Conservation (phyloP, 1,140 invertebrate genomes). For the Aphis craccivora region DNA sequence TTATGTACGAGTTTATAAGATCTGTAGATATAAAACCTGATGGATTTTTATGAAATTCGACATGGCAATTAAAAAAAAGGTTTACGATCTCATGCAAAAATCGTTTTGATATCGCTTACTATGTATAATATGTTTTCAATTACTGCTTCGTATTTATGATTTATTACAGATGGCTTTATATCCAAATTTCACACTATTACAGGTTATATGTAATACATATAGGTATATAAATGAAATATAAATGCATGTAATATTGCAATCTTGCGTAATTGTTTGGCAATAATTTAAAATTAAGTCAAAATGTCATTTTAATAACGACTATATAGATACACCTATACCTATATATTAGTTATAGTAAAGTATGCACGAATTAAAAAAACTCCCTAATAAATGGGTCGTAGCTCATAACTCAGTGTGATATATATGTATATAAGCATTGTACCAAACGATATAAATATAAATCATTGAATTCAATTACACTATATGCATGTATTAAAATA, state of each 20-base stretch:
- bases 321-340: neutral
- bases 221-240: neutral
- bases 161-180: neutral
- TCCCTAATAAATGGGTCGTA: neutral
- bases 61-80: slow-evolving; percentile 22
- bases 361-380: neutral
- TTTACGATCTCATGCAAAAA: slow-evolving; percentile 19
- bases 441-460: neutral
- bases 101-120: neutral
- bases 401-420: neutral
- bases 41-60: slow-evolving; percentile 12
- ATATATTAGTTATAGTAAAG: neutral
- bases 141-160: neutral
- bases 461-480: neutral
- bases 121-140: neutral
- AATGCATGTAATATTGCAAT: no score
- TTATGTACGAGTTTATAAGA: neutral
- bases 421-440: no score
- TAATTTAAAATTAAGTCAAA: slow-evolving; percentile 13
- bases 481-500: neutral
- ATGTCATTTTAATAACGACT: neutral
- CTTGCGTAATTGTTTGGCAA: neutral
- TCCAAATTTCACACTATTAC: neutral
- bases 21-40: slow-evolving; percentile 25
- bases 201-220: neutral